Evolutionary conservation across 2,888 invertebrate species (phyloP), one percentile per base, ranked within the genome.

Genomic region (Leucania comma): DNA sequence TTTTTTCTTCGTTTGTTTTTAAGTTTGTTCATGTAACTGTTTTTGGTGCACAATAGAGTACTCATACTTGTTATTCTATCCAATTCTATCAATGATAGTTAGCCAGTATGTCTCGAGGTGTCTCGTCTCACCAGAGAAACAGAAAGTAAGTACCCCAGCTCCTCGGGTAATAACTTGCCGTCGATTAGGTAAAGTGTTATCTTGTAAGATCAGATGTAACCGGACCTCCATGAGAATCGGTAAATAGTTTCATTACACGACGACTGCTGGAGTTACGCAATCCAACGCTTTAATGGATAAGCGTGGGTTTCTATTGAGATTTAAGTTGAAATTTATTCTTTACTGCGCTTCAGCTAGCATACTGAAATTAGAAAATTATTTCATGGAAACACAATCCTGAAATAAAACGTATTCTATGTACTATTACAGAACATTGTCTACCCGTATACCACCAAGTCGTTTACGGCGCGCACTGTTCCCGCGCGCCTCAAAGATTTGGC

Each of bases 111-210:
- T 51, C 51, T 24, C 4, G 29, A 12, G 5, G 51, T 24, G 48
- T 29, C 50, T 17, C 9, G 3, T 38, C 38, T 24, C 5, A 4
- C 24, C 20, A 24, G 0, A 54, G n/a, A 48, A 59, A 54, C 80
- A 22, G 66, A 61, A 57, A 57, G 63, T 75, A 57, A 60, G 56
- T 75, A 64, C n/a, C n/a, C 12, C 14, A 73, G 48, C 54, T 56
- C 29, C 24, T 26, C 54, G 24, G 61, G 29, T 63, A 56, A 65
- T 71, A 71, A 71, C 72, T 67, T 14, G 38, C 29, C 54, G 32
- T 51, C 64, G 78, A 79, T 82, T 82, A 72, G 82, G 78, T 82
- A 82, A 79, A 79, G 51, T 48, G 35, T 46, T 74, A 85, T 80
- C 78, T 72, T 65, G 82, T 70, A 48, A 60, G 68, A 77, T 81